Evolutionary conservation across 2,888 invertebrate species (phyloP).

Genomic region (Dynastes grantii): DNA sequence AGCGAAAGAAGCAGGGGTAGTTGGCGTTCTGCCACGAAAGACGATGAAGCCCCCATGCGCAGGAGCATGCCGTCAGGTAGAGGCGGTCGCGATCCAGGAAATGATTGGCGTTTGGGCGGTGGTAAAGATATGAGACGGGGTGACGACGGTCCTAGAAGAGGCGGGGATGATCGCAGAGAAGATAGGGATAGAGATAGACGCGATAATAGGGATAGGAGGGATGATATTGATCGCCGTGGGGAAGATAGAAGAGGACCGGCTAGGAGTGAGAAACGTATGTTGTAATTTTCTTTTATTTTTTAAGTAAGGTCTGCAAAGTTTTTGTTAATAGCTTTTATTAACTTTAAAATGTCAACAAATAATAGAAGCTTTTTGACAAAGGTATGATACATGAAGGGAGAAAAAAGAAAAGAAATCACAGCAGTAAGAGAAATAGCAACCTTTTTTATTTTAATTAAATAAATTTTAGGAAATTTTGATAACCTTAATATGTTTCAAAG

Average conservation of each 20-base stretch:
- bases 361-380: too few relatives aligned
- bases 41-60: neutral
- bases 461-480: too few relatives aligned
- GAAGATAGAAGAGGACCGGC: slow-evolving; percentile 55
- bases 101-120: slow-evolving; percentile 43
- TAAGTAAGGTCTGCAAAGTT: too few relatives aligned
- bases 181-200: slow-evolving; percentile 50
- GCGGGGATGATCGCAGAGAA: slow-evolving; percentile 50
- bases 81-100: slow-evolving; percentile 45
- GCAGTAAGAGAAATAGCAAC: too few relatives aligned
- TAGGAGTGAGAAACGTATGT: slow-evolving; percentile 66
- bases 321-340: neutral
- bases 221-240: slow-evolving; percentile 51
- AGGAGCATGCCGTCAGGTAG: slow-evolving; percentile 19
- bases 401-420: too few relatives aligned
- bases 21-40: neutral
- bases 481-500: too few relatives aligned
- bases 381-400: too few relatives aligned
- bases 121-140: slow-evolving; percentile 48
- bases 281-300: neutral
- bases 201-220: slow-evolving; percentile 47
- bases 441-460: too few relatives aligned
- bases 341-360: too few relatives aligned
- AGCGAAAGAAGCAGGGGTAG: neutral
- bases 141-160: slow-evolving; percentile 48